Conservation (phyloP, 2,113 vertebrate species). For the Myodes glareolus region DNA sequence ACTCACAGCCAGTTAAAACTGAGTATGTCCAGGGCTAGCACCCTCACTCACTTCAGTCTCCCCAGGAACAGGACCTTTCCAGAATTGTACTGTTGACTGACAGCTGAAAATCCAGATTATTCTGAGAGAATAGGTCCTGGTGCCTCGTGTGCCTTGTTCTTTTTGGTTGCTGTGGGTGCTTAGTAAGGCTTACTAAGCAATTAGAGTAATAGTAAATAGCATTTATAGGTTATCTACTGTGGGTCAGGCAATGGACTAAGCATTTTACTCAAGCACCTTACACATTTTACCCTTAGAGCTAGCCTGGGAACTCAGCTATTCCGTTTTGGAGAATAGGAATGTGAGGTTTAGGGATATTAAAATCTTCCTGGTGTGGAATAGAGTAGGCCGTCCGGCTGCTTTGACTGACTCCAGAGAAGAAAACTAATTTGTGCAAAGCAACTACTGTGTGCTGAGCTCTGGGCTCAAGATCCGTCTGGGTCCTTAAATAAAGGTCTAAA, state of each 20-base stretch:
- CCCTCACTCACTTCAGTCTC: background rate
- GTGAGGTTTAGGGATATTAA: background rate
- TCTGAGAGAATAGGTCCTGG: background rate
- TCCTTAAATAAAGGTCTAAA: background rate
- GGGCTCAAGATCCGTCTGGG: background rate
- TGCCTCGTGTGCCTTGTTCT: background rate
- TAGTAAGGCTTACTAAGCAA: background rate
- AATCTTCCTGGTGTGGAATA: no score
- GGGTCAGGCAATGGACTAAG: background rate
- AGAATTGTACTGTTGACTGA: background rate
- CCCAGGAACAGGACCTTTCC: background rate
- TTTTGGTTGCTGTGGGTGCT: background rate
- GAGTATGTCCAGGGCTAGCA: background rate
- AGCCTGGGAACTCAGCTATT: background rate
- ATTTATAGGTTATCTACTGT: background rate
- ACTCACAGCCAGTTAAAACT: background rate
- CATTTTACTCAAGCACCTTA: background rate
- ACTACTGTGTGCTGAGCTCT: background rate
- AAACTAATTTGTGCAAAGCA: background rate
- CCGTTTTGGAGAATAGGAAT: background rate
- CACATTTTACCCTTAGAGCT: background rate
- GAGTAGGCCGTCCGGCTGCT: background rate
- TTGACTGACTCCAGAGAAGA: background rate
- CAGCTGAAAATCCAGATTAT: slow-evolving; percentile 1
- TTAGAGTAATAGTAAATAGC: background rate